Percentiles rank a stretch among this genome's conserved stretches.
Conservation (phyloP, 2,113 vertebrate genomes). For the Nycticorax nycticorax region DNA sequence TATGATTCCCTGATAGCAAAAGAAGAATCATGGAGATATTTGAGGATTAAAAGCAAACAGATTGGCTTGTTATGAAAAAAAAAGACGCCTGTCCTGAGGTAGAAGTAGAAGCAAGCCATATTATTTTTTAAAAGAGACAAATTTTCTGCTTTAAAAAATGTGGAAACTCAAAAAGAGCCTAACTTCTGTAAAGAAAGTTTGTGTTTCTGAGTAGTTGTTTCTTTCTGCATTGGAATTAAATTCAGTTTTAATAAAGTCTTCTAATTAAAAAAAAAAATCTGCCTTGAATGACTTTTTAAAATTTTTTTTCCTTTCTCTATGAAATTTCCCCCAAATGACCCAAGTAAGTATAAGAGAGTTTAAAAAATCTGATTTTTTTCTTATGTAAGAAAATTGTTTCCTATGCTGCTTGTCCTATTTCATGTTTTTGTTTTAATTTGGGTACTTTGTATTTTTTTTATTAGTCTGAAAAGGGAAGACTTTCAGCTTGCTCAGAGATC, state of each 20-base stretch:
- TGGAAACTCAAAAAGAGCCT: neutral
- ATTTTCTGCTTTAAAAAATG: neutral
- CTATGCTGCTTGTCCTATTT: neutral
- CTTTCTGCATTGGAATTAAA: neutral
- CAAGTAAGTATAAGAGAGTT: neutral
- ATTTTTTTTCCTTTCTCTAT: neutral
- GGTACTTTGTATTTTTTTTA: neutral
- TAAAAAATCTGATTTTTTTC: neutral
- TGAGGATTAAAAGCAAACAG: neutral
- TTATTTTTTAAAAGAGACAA: neutral
- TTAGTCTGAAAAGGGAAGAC: neutral
- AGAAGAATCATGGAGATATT: neutral
- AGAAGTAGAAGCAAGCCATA: neutral
- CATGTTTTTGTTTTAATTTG: neutral
- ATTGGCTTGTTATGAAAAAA: neutral
- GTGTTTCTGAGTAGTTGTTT: neutral
- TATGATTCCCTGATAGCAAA: neutral
- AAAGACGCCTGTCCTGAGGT: neutral
- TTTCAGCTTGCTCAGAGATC: neutral
- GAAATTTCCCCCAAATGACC: neutral
- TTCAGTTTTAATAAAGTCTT: neutral
- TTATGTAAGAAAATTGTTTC: neutral
- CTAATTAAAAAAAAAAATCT: neutral
- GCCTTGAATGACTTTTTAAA: neutral
- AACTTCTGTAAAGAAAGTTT: neutral